These are phyloP conservation scores for Haliaeetus leucogaster DNA, from an alignment of 2,113 vertebrate genomes.

Conservation along the genomic window DNA sequence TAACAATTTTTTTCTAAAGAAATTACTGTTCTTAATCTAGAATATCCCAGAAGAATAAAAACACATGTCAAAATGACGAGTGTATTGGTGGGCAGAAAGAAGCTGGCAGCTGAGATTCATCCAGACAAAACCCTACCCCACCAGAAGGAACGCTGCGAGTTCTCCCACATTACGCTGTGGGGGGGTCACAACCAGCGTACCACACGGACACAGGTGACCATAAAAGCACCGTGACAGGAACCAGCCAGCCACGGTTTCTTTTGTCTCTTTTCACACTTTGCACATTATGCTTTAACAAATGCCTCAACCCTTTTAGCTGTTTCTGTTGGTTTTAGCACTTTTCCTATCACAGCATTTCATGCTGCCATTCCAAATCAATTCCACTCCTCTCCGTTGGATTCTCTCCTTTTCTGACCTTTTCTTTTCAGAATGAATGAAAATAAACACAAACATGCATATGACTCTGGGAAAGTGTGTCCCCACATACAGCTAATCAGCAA, in stretches of 20 bases:
- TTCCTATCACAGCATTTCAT: neutral
- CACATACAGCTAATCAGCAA: neutral
- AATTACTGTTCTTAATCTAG: neutral
- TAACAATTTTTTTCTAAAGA: neutral
- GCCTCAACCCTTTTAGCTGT: neutral
- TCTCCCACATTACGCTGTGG: neutral
- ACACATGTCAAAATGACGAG: neutral
- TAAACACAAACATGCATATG: neutral
- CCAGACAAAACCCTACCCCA: neutral
- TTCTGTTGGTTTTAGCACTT: conserved; percentile 16
- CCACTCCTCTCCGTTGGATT: neutral
- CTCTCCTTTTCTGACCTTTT: conserved; percentile 1
- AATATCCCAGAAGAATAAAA: neutral
- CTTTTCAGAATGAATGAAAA: neutral
- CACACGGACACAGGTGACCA: neutral
- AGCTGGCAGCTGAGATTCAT: neutral
- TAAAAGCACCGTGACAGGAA: neutral
- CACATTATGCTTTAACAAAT: neutral
- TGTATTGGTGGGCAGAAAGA: neutral
- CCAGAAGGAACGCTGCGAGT: fast-evolving
- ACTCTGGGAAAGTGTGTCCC: neutral
- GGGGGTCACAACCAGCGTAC: neutral
- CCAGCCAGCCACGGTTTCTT: neutral
- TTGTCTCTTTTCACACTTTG: conserved; percentile 24
- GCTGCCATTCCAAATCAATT: conserved; percentile 7